phyloP scores from a whole-genome alignment of 2,797 vertebrate species.

The Potorous gilbertii region DNA sequence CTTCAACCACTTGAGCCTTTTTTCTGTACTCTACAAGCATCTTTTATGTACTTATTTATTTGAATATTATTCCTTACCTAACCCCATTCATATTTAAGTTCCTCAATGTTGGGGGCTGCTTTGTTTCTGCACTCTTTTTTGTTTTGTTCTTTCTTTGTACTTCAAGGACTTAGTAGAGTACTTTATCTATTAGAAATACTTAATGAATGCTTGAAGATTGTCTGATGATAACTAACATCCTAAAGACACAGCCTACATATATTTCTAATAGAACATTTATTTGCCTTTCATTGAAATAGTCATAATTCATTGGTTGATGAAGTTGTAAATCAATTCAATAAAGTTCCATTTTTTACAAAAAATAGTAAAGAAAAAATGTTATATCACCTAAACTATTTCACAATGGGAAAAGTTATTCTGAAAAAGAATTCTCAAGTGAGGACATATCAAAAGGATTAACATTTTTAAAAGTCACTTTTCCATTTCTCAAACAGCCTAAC shows the following conservation, averaged over 20 bases:
- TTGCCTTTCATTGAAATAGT: background rate
- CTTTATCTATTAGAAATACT: background rate
- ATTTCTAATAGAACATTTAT: background rate
- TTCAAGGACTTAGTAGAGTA: background rate
- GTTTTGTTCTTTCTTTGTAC: background rate
- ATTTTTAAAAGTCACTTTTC: background rate
- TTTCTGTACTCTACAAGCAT: too few relatives aligned
- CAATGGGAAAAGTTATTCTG: background rate
- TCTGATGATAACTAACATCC: background rate
- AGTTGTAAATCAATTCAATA: background rate
- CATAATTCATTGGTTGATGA: background rate
- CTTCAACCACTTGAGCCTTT: too few relatives aligned
- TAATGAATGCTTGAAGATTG: background rate
- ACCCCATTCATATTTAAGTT: too few relatives aligned
- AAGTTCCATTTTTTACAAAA: background rate
- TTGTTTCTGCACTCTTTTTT: background rate
- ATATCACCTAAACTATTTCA: background rate
- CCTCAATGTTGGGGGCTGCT: background rate
- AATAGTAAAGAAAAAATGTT: background rate
- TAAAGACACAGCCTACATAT: too few relatives aligned
- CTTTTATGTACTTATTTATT: too few relatives aligned
- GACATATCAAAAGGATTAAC: background rate
- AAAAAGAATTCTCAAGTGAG: background rate
- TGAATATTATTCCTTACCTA: too few relatives aligned
- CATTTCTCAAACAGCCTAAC: background rate